Percentiles rank a stretch among this genome's conserved stretches.
These are phyloP conservation scores for Petrocephalus sullivani DNA, from an alignment of 2,797 vertebrate genomes.

Conservation along the genomic window DNA sequence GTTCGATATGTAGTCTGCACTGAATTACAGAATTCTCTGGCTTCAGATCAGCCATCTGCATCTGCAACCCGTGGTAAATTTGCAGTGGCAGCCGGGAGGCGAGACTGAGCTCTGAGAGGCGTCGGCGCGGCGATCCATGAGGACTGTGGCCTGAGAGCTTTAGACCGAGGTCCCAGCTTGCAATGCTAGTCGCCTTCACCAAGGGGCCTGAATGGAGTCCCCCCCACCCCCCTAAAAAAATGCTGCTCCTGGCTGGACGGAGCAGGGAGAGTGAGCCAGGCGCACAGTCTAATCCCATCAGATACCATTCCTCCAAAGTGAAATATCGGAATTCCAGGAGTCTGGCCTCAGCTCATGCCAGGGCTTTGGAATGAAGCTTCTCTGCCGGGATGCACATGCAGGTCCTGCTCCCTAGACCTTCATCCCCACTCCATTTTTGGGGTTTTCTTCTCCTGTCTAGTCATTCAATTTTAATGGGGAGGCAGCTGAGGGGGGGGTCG, in stretches of 20 bases:
- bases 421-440: constrained; percentile 23
- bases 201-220: background rate
- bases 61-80: background rate
- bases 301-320: constrained; percentile 37
- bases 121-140: background rate
- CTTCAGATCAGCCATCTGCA: constrained; percentile 1
- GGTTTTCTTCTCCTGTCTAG: constrained; percentile 10
- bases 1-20: background rate
- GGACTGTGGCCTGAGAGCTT: background rate
- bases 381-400: background rate
- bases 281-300: constrained; percentile 35
- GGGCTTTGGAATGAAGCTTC: constrained; percentile 7
- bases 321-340: constrained; percentile 37
- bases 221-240: background rate
- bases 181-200: background rate
- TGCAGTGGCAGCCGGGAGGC: background rate
- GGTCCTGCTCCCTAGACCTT: background rate
- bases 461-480: constrained; percentile 9
- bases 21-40: background rate
- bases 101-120: background rate
- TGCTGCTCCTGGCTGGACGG: constrained; percentile 23
- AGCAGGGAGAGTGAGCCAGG: constrained; percentile 31
- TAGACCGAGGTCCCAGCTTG: background rate
- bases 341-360: constrained; percentile 32
- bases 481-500: background rate